Evolutionary conservation across 2,797 vertebrate species (phyloP).

Genomic region (Lemur catta): DNA sequence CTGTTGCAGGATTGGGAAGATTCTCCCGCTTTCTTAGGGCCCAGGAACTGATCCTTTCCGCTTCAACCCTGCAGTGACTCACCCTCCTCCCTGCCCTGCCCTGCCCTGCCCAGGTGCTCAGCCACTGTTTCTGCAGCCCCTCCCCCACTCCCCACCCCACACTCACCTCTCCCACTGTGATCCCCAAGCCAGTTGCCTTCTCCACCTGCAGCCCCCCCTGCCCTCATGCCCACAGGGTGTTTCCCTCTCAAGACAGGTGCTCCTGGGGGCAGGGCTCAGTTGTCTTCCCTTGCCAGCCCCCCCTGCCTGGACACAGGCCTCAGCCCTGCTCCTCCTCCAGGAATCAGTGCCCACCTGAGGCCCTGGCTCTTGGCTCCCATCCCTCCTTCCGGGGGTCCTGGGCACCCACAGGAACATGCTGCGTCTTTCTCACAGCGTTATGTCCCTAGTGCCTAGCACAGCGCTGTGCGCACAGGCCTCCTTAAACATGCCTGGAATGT

Average conservation of each 20-base stretch:
- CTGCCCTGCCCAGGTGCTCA: background rate
- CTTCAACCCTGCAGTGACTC: conserved; percentile 17
- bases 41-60: background rate
- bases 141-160: background rate
- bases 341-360: conserved; percentile 9
- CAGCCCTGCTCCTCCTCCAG: background rate
- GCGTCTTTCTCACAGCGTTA: background rate
- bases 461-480: background rate
- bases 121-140: background rate
- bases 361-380: background rate
- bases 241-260: background rate
- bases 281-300: background rate
- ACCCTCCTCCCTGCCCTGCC: background rate
- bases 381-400: background rate
- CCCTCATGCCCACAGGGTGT: background rate
- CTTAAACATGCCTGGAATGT: background rate
- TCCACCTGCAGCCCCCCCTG: background rate
- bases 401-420: background rate
- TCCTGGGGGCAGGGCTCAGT: background rate
- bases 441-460: background rate
- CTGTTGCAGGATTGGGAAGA: background rate
- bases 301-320: background rate
- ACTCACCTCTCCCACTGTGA: background rate
- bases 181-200: background rate
- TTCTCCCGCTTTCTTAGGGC: background rate